Conservation (phyloP, 2,888 invertebrate species). For the Zygaena filipendulae region DNA sequence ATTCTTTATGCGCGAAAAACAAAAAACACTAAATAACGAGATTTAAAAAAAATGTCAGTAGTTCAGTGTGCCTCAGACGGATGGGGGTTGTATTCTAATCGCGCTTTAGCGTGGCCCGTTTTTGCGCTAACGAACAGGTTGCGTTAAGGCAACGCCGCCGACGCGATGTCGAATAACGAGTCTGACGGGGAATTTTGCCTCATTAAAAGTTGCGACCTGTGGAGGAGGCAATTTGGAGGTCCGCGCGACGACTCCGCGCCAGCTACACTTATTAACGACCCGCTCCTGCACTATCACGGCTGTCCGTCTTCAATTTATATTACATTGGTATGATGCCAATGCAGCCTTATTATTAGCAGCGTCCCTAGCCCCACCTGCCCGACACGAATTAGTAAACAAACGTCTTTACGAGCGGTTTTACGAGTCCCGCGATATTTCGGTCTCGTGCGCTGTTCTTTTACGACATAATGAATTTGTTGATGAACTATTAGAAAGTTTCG, state of each 20-base stretch:
- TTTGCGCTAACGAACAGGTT: slow-evolving; percentile 68
- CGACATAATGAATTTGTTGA: slow-evolving; percentile 70
- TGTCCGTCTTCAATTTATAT: neutral
- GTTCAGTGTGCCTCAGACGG: too few relatives aligned
- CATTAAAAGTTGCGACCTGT: slow-evolving; percentile 68
- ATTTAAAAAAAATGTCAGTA: too few relatives aligned
- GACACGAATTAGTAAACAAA: slow-evolving; percentile 68
- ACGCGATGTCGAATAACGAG: slow-evolving; percentile 41
- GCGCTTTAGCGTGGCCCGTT: slow-evolving; percentile 65
- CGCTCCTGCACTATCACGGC: slow-evolving; percentile 46
- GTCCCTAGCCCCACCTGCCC: slow-evolving; percentile 61
- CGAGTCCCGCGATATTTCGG: slow-evolving; percentile 66
- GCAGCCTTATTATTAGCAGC: slow-evolving; percentile 46
- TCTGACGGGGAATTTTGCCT: slow-evolving; percentile 61
- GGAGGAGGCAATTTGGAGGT: slow-evolving; percentile 60
- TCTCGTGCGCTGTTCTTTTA: slow-evolving; percentile 62
- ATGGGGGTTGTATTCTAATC: slow-evolving; percentile 67
- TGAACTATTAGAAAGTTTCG: slow-evolving; percentile 67
- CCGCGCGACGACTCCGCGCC: slow-evolving; percentile 42
- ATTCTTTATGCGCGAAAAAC: too few relatives aligned
- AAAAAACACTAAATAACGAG: too few relatives aligned
- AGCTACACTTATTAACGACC: slow-evolving; percentile 50
- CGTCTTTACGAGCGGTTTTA: slow-evolving; percentile 67
- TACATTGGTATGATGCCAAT: too few relatives aligned
- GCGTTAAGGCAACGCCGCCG: slow-evolving; percentile 58